Evolutionary conservation across 2,113 vertebrate species (phyloP).

Genomic region (Buteo buteo): DNA sequence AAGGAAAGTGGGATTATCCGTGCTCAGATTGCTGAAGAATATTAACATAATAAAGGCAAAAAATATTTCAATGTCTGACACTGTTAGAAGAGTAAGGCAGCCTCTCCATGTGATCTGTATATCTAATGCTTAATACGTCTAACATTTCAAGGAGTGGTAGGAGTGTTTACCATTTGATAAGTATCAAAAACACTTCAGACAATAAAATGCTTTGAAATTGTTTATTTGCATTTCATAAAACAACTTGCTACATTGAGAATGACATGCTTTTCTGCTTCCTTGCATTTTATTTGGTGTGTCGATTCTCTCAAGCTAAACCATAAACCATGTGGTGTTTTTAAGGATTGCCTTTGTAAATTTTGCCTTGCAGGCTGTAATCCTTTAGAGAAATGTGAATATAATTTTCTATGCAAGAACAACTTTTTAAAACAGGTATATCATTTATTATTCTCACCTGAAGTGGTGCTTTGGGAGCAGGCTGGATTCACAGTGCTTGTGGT

Average conservation of each 20-base stretch:
- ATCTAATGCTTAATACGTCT: not conserved
- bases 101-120: not conserved
- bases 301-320: not conserved
- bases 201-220: not conserved
- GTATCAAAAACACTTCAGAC: not conserved
- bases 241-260: not conserved
- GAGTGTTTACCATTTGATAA: not conserved
- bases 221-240: constrained; percentile 8
- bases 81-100: not conserved
- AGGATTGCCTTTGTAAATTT: not conserved
- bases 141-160: not conserved
- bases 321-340: not conserved
- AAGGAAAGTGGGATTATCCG: not conserved
- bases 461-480: not conserved
- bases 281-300: not conserved
- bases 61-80: not conserved
- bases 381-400: not conserved
- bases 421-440: not conserved
- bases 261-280: not conserved
- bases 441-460: not conserved
- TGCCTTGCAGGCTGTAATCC: not conserved
- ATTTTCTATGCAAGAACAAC: not conserved
- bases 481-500: not conserved
- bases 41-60: not conserved
- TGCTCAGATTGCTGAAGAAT: not conserved